Evolutionary conservation across 2,888 invertebrate genomes (phyloP).

Genomic region (Minunthozetes semirufus): DNA sequence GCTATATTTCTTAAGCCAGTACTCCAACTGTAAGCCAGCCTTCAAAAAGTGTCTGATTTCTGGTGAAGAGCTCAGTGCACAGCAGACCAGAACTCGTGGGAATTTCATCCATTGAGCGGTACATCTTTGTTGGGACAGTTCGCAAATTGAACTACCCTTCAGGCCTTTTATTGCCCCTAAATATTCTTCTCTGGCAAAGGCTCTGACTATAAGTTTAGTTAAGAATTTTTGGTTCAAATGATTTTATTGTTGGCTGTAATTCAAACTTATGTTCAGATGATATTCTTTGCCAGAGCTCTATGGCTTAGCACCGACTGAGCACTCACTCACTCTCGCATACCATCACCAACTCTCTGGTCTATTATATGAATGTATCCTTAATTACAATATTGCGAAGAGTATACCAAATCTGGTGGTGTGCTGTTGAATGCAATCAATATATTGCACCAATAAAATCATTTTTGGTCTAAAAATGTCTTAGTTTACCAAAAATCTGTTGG

Average conservation of each 20-base stretch:
- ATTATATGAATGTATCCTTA: background rate
- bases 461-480: background rate
- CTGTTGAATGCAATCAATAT: background rate
- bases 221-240: slow-evolving; percentile 14
- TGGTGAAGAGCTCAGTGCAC: slow-evolving; percentile 12
- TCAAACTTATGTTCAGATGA: slow-evolving; percentile 28
- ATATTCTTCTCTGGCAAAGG: slow-evolving; percentile 2
- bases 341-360: background rate
- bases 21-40: background rate
- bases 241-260: slow-evolving; percentile 22
- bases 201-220: background rate
- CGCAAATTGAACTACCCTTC: slow-evolving; percentile 22
- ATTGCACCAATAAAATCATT: slow-evolving; percentile 27
- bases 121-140: slow-evolving; percentile 30
- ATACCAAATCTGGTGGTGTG: background rate
- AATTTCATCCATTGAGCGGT: slow-evolving; percentile 27
- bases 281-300: background rate
- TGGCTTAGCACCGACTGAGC: background rate
- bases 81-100: slow-evolving; percentile 18
- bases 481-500: background rate
- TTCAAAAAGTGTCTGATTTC: slow-evolving; percentile 21
- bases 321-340: background rate
- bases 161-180: slow-evolving; percentile 28
- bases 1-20: slow-evolving; percentile 17
- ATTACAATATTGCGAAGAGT: slow-evolving; percentile 7